Base-by-base conservation (phyloP, 2,113 vertebrate genomes). In the Cinclus mexicanus region DNA sequence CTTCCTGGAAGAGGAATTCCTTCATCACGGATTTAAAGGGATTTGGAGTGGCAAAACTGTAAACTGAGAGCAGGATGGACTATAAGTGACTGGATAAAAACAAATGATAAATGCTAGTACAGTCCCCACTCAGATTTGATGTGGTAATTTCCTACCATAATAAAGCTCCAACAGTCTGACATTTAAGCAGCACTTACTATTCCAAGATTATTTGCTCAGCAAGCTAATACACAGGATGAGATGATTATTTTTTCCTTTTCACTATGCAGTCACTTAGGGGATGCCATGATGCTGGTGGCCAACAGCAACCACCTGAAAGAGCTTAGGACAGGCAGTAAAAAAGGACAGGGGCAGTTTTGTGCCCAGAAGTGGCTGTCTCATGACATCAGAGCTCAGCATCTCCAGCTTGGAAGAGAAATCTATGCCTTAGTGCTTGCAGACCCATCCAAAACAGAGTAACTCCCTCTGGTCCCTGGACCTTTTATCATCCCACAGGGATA, bases 11-110 rank as follows among this genome's bases (percentile, higher is more conserved):
- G 42, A 79, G 13, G 33, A 77, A 91, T 67, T 68, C 35, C 78
- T 91, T 95, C 83, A 83, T 76, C 46, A 88, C 50, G 53, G 59
- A 77, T 70, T 94, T 72, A 77, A 93, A 83, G 35, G 39, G 82
- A 88, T 65, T 85, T 79, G 63, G 35, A 76, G 26, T 31, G 16
- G n/a, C 52, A 69, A 42, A 57, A 53, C 24, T n/a, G 26, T 70
- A 76, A 85, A 46, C 63, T 80, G 33, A 33, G 26, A 88, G 63
- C 68, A 91, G 55, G 33, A 65, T 12, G 23, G 70, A 65, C 75
- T 90, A 15, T 15, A 85, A 75, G 19, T 7, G 42, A 85, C 57
- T 42, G 19, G 35, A 26, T 55, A 84, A 80, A 86, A 75, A 6
- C 2, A 70, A 24, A 63, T 35, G 7, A 87, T 50, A 74, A 82